Evolutionary conservation across 2,888 invertebrate genomes (phyloP).

Genomic region (Calameuta pallipes): DNA sequence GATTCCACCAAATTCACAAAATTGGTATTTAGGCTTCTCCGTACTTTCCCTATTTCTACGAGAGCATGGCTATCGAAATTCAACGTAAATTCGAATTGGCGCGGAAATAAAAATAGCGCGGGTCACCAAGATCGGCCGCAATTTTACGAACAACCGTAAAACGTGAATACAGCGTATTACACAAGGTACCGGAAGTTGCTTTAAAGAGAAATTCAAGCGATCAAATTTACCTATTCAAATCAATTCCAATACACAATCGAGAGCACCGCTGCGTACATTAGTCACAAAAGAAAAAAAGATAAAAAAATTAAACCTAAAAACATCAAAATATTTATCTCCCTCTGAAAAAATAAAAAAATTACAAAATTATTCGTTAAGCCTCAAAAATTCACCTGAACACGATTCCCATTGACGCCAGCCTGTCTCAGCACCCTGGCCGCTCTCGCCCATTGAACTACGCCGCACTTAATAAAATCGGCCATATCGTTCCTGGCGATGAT

Average conservation of each 20-base stretch:
- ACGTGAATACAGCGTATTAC: not conserved
- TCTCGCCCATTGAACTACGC: constrained; percentile 60
- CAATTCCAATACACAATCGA: not conserved
- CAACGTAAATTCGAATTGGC: not conserved
- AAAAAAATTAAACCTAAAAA: not conserved
- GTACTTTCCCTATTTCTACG: not conserved
- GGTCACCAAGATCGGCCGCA: not conserved
- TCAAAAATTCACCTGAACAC: constrained; percentile 45
- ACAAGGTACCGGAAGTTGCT: not conserved
- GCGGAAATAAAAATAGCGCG: not conserved
- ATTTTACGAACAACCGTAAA: not conserved
- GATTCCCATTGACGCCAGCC: constrained; percentile 38
- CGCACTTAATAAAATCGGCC: constrained; percentile 66
- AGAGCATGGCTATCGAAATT: not conserved
- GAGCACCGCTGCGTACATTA: not conserved
- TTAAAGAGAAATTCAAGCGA: not conserved
- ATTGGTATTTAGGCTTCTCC: not conserved
- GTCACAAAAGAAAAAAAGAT: not conserved
- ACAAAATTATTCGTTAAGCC: not conserved
- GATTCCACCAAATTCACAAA: not conserved
- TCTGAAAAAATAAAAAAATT: not conserved
- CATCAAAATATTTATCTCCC: not conserved
- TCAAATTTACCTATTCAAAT: not conserved
- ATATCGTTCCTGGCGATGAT: constrained; percentile 76
- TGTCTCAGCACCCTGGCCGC: constrained; percentile 52